phyloP scores from a whole-genome alignment of 2,888 invertebrate genomes.

The Epirrhoe alternata region DNA sequence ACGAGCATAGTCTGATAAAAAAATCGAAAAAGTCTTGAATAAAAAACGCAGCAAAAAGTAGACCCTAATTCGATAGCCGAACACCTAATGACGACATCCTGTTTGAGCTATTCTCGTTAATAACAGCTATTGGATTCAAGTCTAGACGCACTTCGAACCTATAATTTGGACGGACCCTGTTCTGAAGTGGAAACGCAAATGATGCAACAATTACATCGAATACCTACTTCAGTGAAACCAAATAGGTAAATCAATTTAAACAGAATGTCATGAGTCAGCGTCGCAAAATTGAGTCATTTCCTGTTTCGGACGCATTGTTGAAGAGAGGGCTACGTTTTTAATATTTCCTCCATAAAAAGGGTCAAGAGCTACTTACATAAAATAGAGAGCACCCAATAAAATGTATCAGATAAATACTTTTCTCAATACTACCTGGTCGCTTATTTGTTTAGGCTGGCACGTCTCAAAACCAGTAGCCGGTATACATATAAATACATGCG shows the following conservation, averaged over 20 bases:
- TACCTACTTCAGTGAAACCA: slow-evolving; percentile 17
- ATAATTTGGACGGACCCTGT: slow-evolving; percentile 30
- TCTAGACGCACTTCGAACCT: slow-evolving; percentile 37
- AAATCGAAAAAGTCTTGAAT: slow-evolving; percentile 7
- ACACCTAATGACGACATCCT: slow-evolving; percentile 69
- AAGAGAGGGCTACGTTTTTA: slow-evolving; percentile 26
- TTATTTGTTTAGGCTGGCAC: slow-evolving; percentile 82
- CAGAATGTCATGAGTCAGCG: slow-evolving; percentile 57
- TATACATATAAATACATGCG: slow-evolving; percentile 69
- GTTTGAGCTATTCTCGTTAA: slow-evolving; percentile 70
- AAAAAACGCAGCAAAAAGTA: slow-evolving; percentile 31
- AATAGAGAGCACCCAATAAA: slow-evolving; percentile 58
- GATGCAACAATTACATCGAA: not conserved
- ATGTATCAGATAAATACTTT: slow-evolving; percentile 77
- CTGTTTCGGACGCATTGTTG: slow-evolving; percentile 50
- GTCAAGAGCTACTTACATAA: slow-evolving; percentile 33
- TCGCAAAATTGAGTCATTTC: slow-evolving; percentile 58
- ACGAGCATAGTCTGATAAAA: slow-evolving; percentile 13
- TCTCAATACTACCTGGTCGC: slow-evolving; percentile 79
- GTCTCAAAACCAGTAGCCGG: slow-evolving; percentile 82
- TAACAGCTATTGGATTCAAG: slow-evolving; percentile 52
- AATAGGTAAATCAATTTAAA: slow-evolving; percentile 60
- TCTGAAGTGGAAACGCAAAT: slow-evolving; percentile 26
- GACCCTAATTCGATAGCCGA: slow-evolving; percentile 36
- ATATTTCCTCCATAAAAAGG: slow-evolving; percentile 19